phyloP scores from a whole-genome alignment of 2,888 invertebrate species.

The Nowickia ferox region DNA sequence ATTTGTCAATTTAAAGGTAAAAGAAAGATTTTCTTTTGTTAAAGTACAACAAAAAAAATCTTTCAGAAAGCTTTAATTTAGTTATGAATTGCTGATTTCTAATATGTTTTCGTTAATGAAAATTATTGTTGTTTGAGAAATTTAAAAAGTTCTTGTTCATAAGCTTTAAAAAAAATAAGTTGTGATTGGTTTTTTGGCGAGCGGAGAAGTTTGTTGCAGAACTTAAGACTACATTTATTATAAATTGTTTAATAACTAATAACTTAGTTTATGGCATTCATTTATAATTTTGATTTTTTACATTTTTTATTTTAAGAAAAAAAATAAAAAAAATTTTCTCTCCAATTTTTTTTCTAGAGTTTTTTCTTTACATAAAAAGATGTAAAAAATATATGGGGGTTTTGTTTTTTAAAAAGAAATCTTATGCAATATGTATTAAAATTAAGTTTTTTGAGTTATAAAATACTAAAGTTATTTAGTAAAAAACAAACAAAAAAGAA shows the following conservation, averaged over 20 bases:
- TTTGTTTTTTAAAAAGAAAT: conserved; percentile 43
- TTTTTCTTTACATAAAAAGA: neutral
- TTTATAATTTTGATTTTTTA: conserved; percentile 37
- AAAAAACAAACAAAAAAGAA: neutral
- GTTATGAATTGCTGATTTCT: neutral
- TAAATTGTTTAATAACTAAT: conserved; percentile 79
- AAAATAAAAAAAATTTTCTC: conserved; percentile 65
- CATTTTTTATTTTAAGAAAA: conserved; percentile 44
- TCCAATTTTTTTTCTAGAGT: neutral
- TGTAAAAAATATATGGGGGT: conserved; percentile 6
- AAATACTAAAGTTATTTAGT: conserved; percentile 43
- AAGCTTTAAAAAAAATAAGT: conserved; percentile 1
- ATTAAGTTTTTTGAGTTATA: conserved; percentile 42
- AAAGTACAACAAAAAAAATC: neutral
- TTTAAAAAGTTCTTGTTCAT: conserved; percentile 32
- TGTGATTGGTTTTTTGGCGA: neutral
- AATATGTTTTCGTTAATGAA: conserved; percentile 16
- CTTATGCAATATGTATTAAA: conserved; percentile 43
- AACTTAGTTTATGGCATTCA: conserved; percentile 81
- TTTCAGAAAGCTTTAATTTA: conserved; percentile 54
- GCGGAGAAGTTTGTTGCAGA: conserved; percentile 6
- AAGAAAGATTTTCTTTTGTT: conserved; percentile 58
- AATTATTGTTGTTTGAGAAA: neutral
- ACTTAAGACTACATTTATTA: conserved; percentile 22
- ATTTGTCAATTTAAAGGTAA: conserved; percentile 44